Evolutionary conservation across 2,797 vertebrate species (phyloP).

Genomic region (Coranthus polyacanthus): DNA sequence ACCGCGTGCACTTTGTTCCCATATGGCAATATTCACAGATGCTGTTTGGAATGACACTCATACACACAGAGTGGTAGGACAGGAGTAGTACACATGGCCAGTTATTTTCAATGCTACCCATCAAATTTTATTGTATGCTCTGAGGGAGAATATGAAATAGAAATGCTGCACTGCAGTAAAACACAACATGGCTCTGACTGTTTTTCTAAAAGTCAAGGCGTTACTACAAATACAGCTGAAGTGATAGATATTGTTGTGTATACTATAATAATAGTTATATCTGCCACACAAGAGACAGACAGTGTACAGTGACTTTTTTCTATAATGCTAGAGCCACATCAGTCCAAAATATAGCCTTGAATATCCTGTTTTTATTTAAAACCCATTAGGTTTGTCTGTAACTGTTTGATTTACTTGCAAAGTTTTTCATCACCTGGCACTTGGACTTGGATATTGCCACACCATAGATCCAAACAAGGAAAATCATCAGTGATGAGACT

Average conservation of each 20-base stretch:
- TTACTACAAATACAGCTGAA: too few species aligned
- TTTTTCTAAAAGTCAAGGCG: not conserved
- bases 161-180: constrained; percentile 27
- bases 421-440: constrained; percentile 2
- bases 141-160: constrained; percentile 24
- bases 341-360: not conserved
- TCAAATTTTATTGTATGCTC: constrained; percentile 51
- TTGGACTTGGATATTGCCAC: not conserved
- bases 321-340: too few species aligned
- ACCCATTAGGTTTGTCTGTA: not conserved
- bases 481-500: constrained; percentile 15
- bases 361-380: not conserved
- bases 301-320: too few species aligned
- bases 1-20: constrained; percentile 67
- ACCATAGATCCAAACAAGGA: constrained; percentile 11
- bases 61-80: constrained; percentile 7
- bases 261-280: too few species aligned
- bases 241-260: too few species aligned
- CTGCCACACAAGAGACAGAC: too few species aligned
- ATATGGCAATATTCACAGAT: constrained; percentile 68
- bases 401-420: not conserved
- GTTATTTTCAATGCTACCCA: constrained; percentile 35
- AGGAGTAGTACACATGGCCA: constrained; percentile 6
- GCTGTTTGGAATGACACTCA: constrained; percentile 50
- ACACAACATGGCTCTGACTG: constrained; percentile 1